phyloP scores from a whole-genome alignment of 2,797 vertebrate genomes.

The Manis javanica region DNA sequence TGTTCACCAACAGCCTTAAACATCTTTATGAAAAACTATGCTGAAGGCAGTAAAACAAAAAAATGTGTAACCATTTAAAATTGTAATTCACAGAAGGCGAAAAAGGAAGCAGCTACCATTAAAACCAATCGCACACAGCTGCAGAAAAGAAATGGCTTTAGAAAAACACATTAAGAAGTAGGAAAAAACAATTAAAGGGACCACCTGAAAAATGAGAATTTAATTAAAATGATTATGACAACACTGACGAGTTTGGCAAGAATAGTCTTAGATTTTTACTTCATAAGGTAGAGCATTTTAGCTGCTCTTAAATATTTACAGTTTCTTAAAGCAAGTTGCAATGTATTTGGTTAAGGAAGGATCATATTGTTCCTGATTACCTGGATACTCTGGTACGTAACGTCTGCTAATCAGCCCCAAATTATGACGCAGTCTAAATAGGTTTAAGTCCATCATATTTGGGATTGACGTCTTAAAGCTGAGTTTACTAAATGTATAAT shows the following conservation, averaged over 20 bases:
- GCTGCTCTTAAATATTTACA: slow-evolving; percentile 77
- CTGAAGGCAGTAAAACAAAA: slow-evolving; percentile 81
- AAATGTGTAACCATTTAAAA: slow-evolving; percentile 84
- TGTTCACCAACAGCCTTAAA: slow-evolving; percentile 80
- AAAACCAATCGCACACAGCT: slow-evolving; percentile 81
- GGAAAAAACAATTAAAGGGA: slow-evolving; percentile 83
- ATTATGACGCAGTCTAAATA: background rate
- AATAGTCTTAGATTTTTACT: slow-evolving; percentile 70
- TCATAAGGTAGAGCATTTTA: slow-evolving; percentile 64
- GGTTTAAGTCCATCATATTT: background rate
- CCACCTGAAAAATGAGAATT: slow-evolving; percentile 83
- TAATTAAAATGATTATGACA: slow-evolving; percentile 84
- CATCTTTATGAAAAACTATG: slow-evolving; percentile 80
- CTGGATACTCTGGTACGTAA: background rate
- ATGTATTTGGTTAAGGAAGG: slow-evolving; percentile 41
- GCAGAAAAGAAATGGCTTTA: slow-evolving; percentile 80
- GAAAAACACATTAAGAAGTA: slow-evolving; percentile 83
- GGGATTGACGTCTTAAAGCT: background rate
- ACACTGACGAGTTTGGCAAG: slow-evolving; percentile 68
- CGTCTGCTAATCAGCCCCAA: background rate
- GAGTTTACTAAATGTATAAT: slow-evolving; percentile 5
- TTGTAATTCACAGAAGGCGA: slow-evolving; percentile 82
- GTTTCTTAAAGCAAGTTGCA: slow-evolving; percentile 66
- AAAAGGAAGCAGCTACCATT: slow-evolving; percentile 82
- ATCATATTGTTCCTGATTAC: background rate